These are phyloP conservation scores for Drosophila kohkoa DNA, from an alignment of 1,140 invertebrate genomes.

Conservation along the genomic window DNA sequence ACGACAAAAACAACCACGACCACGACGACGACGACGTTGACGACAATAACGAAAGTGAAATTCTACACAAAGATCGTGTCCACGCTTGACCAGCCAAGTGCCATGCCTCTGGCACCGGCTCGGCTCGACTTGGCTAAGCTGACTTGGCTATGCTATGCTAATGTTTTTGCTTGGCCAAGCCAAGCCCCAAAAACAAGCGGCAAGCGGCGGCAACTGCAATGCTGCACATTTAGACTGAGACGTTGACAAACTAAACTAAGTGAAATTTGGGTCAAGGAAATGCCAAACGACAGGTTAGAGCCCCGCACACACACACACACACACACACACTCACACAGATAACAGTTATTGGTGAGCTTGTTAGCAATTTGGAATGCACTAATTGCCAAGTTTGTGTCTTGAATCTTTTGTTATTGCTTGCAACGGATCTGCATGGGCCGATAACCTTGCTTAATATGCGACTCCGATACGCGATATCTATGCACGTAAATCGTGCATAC, in stretches of 20 bases:
- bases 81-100: conserved; percentile 75
- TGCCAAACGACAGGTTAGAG: conserved; percentile 74
- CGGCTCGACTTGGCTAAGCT: not conserved
- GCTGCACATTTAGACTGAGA: conserved; percentile 31
- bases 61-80: conserved; percentile 76
- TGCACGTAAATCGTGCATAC: conserved; percentile 53
- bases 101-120: conserved; percentile 42
- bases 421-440: conserved; percentile 39
- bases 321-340: conserved; percentile 35
- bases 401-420: conserved; percentile 51
- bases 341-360: conserved; percentile 64
- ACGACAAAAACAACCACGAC: conserved; percentile 42
- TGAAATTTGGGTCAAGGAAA: conserved; percentile 83
- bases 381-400: conserved; percentile 60
- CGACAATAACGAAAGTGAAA: conserved; percentile 81
- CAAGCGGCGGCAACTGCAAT: conserved; percentile 12
- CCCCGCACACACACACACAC: conserved; percentile 17
- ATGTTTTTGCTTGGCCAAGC: conserved; percentile 49
- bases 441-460: conserved; percentile 53
- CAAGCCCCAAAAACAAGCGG: conserved; percentile 51
- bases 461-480: conserved; percentile 29
- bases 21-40: conserved; percentile 44
- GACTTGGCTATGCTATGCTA: conserved; percentile 39
- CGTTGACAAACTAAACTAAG: conserved; percentile 54
- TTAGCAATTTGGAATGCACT: conserved; percentile 51